phyloP scores from a whole-genome alignment of 2,113 vertebrate genomes.

The Thamnophis sirtalis region DNA sequence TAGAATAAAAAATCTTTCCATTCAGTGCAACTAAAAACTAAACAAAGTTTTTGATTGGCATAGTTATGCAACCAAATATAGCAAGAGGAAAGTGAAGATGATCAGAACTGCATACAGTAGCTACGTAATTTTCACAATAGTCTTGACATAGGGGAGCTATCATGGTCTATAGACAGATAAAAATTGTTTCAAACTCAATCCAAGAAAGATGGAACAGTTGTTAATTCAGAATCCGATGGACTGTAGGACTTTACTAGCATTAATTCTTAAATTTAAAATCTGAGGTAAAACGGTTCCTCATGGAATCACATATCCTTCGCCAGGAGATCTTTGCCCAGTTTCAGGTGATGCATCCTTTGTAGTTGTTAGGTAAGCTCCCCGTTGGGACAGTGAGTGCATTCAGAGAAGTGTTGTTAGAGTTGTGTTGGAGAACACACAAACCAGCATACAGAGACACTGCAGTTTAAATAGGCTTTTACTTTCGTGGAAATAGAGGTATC shows the following conservation, averaged over 20 bases:
- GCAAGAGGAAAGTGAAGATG: not conserved
- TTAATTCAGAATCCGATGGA: not conserved
- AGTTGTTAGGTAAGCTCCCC: too few species aligned
- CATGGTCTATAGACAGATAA: not conserved
- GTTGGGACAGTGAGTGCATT: too few species aligned
- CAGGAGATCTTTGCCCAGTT: not conserved
- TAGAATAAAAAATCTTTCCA: not conserved
- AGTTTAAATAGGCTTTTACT: too few species aligned
- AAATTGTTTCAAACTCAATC: not conserved
- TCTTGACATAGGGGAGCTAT: not conserved
- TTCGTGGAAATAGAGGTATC: too few species aligned
- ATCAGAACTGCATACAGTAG: not conserved
- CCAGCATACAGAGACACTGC: too few species aligned
- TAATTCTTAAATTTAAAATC: not conserved
- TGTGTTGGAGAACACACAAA: too few species aligned
- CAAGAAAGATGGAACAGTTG: not conserved
- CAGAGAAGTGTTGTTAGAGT: too few species aligned
- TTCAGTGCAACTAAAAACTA: not conserved
- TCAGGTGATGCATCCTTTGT: not conserved
- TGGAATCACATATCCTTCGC: not conserved
- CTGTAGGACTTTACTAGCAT: not conserved
- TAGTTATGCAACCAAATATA: not conserved
- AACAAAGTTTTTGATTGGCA: not conserved
- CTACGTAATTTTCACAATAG: not conserved
- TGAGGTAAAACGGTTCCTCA: not conserved